Percentiles rank a stretch among this genome's conserved stretches.
phyloP scores from a whole-genome alignment of 2,888 invertebrate genomes.

The Megastigmus dorsalis region DNA sequence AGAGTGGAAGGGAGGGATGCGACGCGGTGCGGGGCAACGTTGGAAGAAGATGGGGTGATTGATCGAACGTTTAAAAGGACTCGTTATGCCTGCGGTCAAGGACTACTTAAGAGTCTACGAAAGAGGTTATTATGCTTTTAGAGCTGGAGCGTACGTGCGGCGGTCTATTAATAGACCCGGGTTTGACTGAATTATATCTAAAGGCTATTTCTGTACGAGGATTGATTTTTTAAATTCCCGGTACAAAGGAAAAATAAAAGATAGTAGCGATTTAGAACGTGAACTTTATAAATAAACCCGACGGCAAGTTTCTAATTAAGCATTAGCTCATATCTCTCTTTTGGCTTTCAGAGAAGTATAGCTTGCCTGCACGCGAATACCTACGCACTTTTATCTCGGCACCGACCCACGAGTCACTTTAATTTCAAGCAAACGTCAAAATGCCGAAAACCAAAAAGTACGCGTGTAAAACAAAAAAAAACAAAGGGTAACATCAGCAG shows the following conservation, averaged over 20 bases:
- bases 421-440: constrained; percentile 42
- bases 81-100: constrained; percentile 45
- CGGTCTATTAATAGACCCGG: too few relatives aligned
- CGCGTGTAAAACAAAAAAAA: neutral
- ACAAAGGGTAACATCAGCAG: constrained; percentile 39
- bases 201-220: neutral
- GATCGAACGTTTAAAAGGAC: constrained; percentile 45
- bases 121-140: neutral
- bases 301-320: too few relatives aligned
- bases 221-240: neutral
- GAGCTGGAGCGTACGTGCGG: too few relatives aligned
- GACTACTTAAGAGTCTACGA: constrained; percentile 28
- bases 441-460: neutral
- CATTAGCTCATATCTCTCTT: too few relatives aligned
- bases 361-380: too few relatives aligned
- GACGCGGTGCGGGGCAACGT: neutral
- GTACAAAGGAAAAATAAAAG: too few relatives aligned
- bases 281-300: too few relatives aligned
- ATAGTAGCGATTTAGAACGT: too few relatives aligned
- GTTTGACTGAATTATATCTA: too few relatives aligned
- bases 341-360: too few relatives aligned
- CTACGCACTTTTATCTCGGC: neutral
- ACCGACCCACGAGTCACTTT: neutral
- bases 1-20: neutral
- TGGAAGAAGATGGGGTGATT: constrained; percentile 7